A percentile compares a stretch with the other conserved stretches of the same genome.
Conservation (phyloP, 1,140 invertebrate species). For the Plectrocnemia conspersa region DNA sequence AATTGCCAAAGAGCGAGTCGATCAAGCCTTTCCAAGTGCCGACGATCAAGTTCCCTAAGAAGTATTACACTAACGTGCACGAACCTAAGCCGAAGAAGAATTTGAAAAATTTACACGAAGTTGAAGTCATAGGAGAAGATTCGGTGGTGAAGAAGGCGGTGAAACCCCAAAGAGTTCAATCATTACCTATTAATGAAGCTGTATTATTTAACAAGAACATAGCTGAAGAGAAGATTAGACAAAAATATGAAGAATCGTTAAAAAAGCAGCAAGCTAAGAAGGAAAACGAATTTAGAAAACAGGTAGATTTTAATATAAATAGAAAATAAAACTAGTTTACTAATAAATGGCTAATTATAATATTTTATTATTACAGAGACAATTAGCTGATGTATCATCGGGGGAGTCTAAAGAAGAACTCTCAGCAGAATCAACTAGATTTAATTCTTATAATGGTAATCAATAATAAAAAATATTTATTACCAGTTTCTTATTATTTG, state of each 20-base stretch:
- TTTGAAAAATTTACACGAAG: conserved; percentile 22
- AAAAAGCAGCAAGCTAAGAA: conserved; percentile 23
- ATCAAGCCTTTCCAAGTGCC: conserved; percentile 21
- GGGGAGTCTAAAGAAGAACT: too few relatives aligned
- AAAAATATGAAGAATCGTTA: conserved; percentile 41
- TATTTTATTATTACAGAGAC: conserved; percentile 14
- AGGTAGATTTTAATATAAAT: conserved; percentile 37
- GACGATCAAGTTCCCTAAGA: conserved; percentile 27
- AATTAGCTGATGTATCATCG: conserved; percentile 23
- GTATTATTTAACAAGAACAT: conserved; percentile 35
- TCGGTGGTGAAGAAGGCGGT: conserved; percentile 20
- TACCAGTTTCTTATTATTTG: too few relatives aligned
- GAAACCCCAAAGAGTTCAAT: conserved; percentile 38
- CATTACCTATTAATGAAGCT: conserved; percentile 35
- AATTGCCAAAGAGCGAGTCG: conserved; percentile 27
- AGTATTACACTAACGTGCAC: conserved; percentile 37
- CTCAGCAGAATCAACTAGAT: too few relatives aligned
- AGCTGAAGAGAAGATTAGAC: conserved; percentile 34
- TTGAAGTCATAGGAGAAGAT: conserved; percentile 24
- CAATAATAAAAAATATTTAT: too few relatives aligned
- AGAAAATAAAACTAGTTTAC: neutral
- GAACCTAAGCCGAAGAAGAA: conserved; percentile 41
- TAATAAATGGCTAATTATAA: neutral
- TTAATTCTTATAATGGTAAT: too few relatives aligned
- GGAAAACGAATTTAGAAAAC: conserved; percentile 38